Percentiles rank a stretch among this genome's conserved stretches.
phyloP scores from a whole-genome alignment of 2,888 invertebrate genomes.

The Eristalis intricaria region DNA sequence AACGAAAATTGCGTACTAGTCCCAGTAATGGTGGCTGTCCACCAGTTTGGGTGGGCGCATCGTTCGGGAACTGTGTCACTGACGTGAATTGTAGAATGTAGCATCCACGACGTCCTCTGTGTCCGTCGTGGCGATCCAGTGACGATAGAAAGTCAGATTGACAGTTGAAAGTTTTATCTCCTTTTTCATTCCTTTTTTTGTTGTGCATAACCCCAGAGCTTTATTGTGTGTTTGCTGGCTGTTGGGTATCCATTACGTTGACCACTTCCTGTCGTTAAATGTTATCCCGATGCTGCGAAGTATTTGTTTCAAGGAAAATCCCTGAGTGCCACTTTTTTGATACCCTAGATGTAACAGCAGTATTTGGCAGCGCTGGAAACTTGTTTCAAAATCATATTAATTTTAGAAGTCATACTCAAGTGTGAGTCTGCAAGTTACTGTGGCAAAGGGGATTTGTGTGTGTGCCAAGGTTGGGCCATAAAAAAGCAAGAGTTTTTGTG shows the following conservation, averaged over 20 bases:
- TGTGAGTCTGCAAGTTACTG: too few species aligned
- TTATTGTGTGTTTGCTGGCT: neutral
- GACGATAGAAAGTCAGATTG: neutral
- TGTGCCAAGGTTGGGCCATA: too few species aligned
- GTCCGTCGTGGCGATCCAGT: neutral
- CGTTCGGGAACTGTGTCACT: neutral
- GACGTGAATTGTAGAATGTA: neutral
- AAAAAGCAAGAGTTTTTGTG: too few species aligned
- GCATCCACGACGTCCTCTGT: neutral
- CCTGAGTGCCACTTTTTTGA: too few species aligned
- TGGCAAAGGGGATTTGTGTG: too few species aligned
- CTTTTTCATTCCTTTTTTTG: neutral
- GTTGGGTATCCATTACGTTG: neutral
- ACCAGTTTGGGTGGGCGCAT: neutral
- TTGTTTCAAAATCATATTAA: too few species aligned
- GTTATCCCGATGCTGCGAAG: neutral
- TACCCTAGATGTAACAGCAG: too few species aligned
- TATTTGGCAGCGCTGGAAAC: too few species aligned
- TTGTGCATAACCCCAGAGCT: neutral
- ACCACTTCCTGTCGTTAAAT: neutral
- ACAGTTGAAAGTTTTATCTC: neutral
- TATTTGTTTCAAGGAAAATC: neutral
- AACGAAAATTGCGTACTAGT: slow-evolving; percentile 35
- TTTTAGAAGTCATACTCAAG: too few species aligned
- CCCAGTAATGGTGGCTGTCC: slow-evolving; percentile 17